phyloP scores from a whole-genome alignment of 2,113 vertebrate genomes.

The Chitala chitala region DNA sequence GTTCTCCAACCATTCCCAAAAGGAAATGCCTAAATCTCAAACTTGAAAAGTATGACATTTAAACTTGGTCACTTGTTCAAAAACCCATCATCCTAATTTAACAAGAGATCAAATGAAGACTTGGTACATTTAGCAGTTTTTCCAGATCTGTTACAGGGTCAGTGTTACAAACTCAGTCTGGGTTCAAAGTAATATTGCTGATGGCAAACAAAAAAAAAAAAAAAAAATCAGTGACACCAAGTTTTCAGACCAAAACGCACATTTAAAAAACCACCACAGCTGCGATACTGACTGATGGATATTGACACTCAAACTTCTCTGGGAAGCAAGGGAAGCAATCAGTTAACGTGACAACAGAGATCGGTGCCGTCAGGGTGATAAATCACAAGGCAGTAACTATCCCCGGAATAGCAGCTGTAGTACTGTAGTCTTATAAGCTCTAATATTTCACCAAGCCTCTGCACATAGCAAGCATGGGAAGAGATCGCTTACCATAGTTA shows the following conservation, averaged over 20 bases:
- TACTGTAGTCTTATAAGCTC: not conserved
- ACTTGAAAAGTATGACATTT: too few relatives aligned
- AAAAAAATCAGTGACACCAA: not conserved
- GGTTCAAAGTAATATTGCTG: too few relatives aligned
- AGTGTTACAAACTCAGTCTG: too few relatives aligned
- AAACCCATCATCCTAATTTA: too few relatives aligned
- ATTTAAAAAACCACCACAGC: too few relatives aligned
- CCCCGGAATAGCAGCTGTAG: constrained; percentile 7
- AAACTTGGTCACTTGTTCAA: too few relatives aligned
- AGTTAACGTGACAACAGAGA: constrained; percentile 6
- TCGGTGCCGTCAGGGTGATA: constrained; percentile 5
- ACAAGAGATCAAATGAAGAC: too few relatives aligned
- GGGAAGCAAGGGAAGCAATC: not conserved
- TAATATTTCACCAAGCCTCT: constrained; percentile 18
- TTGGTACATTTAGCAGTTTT: too few relatives aligned
- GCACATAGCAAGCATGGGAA: not conserved
- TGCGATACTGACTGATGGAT: not conserved
- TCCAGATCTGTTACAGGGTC: not conserved
- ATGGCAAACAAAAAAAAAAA: too few relatives aligned
- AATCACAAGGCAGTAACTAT: constrained; percentile 8
- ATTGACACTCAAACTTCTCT: not conserved
- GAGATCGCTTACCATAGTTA: constrained; percentile 15
- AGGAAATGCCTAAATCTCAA: too few relatives aligned
- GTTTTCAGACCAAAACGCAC: too few relatives aligned
- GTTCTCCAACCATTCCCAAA: too few relatives aligned